A percentile compares a stretch with the other conserved stretches of the same genome.
phyloP scores from a whole-genome alignment of 1,140 invertebrate species.

The Hyposmocoma kahamanoa region DNA sequence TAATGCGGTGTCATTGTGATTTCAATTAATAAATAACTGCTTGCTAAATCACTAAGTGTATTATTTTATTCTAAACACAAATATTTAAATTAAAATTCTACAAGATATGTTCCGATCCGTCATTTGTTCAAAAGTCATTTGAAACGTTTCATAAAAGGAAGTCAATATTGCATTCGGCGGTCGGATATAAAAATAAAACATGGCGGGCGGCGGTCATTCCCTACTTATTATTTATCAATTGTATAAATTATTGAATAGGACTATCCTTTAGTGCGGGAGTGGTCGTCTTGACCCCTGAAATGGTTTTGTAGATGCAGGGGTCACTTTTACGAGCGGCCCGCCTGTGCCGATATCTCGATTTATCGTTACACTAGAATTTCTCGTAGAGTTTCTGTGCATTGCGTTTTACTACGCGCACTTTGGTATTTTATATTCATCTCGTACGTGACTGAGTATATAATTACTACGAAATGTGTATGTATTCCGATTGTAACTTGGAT shows the following conservation, averaged over 20 bases:
- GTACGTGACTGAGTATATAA: no score
- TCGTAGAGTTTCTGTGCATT: background rate
- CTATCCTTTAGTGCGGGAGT: constrained; percentile 17
- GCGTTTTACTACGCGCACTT: background rate
- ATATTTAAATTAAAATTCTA: no score
- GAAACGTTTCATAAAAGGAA: background rate
- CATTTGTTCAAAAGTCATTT: no score
- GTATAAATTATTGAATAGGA: constrained; percentile 64
- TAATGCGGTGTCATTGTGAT: no score
- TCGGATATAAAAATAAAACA: constrained; percentile 21
- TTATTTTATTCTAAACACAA: no score
- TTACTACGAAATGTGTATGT: no score
- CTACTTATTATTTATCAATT: constrained; percentile 69
- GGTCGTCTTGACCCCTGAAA: constrained; percentile 22
- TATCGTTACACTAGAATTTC: constrained; percentile 8
- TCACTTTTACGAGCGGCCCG: constrained; percentile 35
- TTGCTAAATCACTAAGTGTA: no score
- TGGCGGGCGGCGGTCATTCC: constrained; percentile 12
- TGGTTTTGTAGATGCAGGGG: constrained; percentile 14
- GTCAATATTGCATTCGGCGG: background rate
- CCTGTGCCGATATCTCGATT: constrained; percentile 18
- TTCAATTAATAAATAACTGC: no score
- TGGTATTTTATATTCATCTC: background rate
- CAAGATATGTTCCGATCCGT: no score
- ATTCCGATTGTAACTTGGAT: no score